Percentiles rank a stretch among this genome's conserved stretches.
Conservation (phyloP, 2,797 vertebrate genomes). For the Cephalopachus bancanus region DNA sequence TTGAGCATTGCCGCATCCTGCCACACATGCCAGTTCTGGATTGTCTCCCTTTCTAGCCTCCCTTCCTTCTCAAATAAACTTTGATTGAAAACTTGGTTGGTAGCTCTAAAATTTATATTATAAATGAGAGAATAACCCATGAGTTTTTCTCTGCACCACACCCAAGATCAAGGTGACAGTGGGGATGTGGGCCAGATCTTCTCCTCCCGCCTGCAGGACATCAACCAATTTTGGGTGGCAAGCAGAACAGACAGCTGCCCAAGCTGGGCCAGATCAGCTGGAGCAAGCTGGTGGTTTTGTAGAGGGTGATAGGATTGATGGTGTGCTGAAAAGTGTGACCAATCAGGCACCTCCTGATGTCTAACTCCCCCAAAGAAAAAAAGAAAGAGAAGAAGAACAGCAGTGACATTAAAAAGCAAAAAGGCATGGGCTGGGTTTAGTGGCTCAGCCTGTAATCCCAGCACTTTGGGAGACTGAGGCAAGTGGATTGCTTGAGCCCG, state of each 20-base stretch:
- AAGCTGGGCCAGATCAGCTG: constrained; percentile 98
- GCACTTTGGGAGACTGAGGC: too few species aligned
- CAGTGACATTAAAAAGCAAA: constrained; percentile 73
- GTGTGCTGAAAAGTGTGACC: constrained; percentile 95
- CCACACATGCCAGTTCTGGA: too few species aligned
- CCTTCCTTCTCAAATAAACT: too few species aligned
- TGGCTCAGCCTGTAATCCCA: too few species aligned
- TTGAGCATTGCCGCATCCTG: too few species aligned
- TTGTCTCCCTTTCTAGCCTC: too few species aligned
- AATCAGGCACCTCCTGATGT: constrained; percentile 96
- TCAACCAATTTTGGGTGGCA: constrained; percentile 95
- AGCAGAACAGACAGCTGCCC: constrained; percentile 96
- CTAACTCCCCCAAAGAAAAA: constrained; percentile 93
- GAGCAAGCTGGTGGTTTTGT: constrained; percentile 96
- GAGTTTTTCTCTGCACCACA: too few species aligned
- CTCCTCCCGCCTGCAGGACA: constrained; percentile 98
- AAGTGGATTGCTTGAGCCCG: too few species aligned
- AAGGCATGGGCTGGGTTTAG: constrained; percentile 15
- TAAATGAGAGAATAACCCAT: too few species aligned
- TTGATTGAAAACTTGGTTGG: too few species aligned
- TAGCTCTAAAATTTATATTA: too few species aligned
- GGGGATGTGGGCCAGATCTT: constrained; percentile 92
- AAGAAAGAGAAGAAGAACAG: constrained; percentile 61
- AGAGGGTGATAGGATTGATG: constrained; percentile 96
- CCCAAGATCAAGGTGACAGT: constrained; percentile 88